These are phyloP conservation scores for Pammene fasciana DNA, from an alignment of 2,888 invertebrate genomes.

Conservation along the genomic window DNA sequence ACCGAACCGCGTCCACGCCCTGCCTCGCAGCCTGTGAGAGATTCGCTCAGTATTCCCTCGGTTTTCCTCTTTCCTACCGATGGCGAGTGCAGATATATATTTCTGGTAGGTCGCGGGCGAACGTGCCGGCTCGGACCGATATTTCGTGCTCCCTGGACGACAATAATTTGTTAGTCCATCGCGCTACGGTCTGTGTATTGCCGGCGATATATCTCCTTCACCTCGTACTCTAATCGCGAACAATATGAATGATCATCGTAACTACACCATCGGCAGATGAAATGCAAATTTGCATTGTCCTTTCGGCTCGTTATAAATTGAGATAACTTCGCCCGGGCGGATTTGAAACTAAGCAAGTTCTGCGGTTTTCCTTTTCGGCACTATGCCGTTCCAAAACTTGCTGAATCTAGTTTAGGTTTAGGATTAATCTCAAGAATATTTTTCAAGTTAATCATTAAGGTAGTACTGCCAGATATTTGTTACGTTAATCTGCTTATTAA, in stretches of 20 bases:
- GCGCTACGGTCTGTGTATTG: constrained; percentile 67
- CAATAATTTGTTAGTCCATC: constrained; percentile 79
- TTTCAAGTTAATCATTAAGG: constrained; percentile 1
- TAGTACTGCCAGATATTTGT: neutral
- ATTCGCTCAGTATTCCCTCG: constrained; percentile 48
- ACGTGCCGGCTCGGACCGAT: constrained; percentile 65
- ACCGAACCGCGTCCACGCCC: constrained; percentile 22
- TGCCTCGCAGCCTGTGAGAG: constrained; percentile 22
- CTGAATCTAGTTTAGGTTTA: constrained; percentile 2
- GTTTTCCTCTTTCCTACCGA: constrained; percentile 49
- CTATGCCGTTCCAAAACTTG: constrained; percentile 10
- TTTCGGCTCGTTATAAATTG: constrained; percentile 18
- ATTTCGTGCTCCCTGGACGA: constrained; percentile 76
- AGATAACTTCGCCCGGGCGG: constrained; percentile 6
- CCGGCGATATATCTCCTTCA: constrained; percentile 71
- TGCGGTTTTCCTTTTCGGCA: neutral
- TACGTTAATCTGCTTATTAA: neutral
- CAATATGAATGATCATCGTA: constrained; percentile 61
- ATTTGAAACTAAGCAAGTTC: constrained; percentile 14
- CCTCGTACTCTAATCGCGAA: constrained; percentile 64
- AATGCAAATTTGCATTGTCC: constrained; percentile 27
- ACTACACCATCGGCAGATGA: constrained; percentile 51
- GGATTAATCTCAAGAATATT: constrained; percentile 4
- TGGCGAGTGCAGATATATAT: constrained; percentile 62
- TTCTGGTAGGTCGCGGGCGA: constrained; percentile 62